phyloP scores from a whole-genome alignment of 2,113 vertebrate genomes.

The Orientallactaga bullata region DNA sequence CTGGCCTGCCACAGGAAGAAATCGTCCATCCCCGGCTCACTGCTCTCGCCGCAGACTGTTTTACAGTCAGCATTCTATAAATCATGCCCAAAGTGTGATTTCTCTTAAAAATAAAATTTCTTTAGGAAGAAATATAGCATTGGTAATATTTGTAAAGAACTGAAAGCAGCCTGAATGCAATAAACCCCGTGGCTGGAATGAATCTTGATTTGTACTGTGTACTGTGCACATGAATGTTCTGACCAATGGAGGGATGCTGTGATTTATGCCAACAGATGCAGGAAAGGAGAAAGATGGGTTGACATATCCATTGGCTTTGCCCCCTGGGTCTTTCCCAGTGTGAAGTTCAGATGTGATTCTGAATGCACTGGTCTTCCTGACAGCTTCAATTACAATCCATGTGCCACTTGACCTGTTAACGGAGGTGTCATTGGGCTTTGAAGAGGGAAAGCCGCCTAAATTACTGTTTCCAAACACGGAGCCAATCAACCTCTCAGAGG shows the following conservation, averaged over 20 bases:
- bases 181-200: slow-evolving; percentile 45
- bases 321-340: slow-evolving; percentile 63
- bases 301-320: slow-evolving; percentile 48
- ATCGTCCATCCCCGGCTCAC: neutral
- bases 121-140: slow-evolving; percentile 12
- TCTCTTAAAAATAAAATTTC: slow-evolving; percentile 75
- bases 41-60: slow-evolving; percentile 22
- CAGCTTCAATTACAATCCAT: neutral
- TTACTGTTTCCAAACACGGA: slow-evolving; percentile 42
- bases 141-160: slow-evolving; percentile 24
- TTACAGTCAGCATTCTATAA: slow-evolving; percentile 84
- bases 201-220: slow-evolving; percentile 31
- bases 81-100: slow-evolving; percentile 69
- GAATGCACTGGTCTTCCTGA: slow-evolving; percentile 31
- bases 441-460: slow-evolving; percentile 39
- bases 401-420: slow-evolving; percentile 66
- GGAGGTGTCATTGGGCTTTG: slow-evolving; percentile 44
- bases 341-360: slow-evolving; percentile 66
- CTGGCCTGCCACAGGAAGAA: neutral
- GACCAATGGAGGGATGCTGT: slow-evolving; percentile 15
- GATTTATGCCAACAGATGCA: neutral
- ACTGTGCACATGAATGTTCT: slow-evolving; percentile 5
- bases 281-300: slow-evolving; percentile 47
- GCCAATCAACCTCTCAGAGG: slow-evolving; percentile 6
- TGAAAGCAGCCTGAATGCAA: slow-evolving; percentile 52